Evolutionary conservation across 2,888 invertebrate genomes (phyloP), one percentile per base, ranked within the genome.

Genomic region (Pseudeuparius sepicola): DNA sequence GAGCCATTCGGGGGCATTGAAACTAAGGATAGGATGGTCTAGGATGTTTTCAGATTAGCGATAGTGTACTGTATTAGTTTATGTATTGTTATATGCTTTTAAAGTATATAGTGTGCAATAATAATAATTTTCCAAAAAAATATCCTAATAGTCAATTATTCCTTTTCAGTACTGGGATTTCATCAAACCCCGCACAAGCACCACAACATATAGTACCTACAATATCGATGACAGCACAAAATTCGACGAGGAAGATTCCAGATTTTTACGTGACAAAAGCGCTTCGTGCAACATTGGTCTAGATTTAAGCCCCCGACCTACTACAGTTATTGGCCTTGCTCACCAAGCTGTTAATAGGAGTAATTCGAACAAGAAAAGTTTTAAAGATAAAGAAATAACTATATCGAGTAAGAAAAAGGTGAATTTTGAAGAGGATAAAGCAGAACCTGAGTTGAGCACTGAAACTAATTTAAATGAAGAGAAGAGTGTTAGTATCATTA

Each of bases 271-370:
- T 47, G 84, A 84, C 54, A 85, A 84, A 66, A 82, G 84, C 18
- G 76, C 77, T 13, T 83, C 84, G 12, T 83, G 78, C 58, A 81
- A 81, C 48, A 75, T 79, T 41, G 83, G 82, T 2, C 61, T 84
- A 34, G 78, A 84, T 59, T 67, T 72, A 36, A 68, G 75, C 1
- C 73, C 75, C 12, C 65, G 81, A 5, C 79, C 82, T 3, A 75
- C 76, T 37, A 80, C 82, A 1, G 60, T 61, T 10, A 57, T 59
- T 18, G 59, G 59, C 17, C 50, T 37, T 52, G 56, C 12, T 37
- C 56, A 28, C 43, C 55, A 12, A 50, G 49, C 6, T 47, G 39
- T 34, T 40, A 33, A 28, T 43, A 36, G 20, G 42, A 31, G 24
- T 6, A 32, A 13, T 20, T 27, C 27, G 3, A 18, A 31, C 12